These are phyloP conservation scores for Malurus alboscapulatus DNA, from an alignment of 2,113 vertebrate species.

Conservation along the genomic window DNA sequence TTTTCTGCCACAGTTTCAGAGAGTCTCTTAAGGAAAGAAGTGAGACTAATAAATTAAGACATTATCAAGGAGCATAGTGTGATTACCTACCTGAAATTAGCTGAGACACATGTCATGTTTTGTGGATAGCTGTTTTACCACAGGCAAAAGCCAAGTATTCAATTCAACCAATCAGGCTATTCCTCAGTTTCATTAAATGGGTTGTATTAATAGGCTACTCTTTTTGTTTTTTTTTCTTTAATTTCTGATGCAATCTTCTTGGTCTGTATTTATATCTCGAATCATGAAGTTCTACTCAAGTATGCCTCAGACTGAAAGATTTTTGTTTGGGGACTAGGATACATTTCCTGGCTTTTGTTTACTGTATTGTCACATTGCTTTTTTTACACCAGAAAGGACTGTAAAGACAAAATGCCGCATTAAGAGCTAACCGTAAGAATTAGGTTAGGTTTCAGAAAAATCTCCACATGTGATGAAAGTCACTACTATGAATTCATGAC, in stretches of 20 bases:
- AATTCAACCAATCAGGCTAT: background rate
- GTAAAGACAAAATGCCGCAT: background rate
- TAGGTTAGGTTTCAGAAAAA: background rate
- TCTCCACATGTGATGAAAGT: background rate
- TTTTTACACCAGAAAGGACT: background rate
- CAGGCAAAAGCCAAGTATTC: background rate
- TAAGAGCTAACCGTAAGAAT: background rate
- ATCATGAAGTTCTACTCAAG: background rate
- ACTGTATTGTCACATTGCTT: background rate
- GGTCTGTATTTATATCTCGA: background rate
- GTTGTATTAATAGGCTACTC: background rate
- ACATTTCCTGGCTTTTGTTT: background rate
- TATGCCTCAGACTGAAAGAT: background rate
- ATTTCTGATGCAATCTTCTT: background rate
- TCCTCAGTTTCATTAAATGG: background rate
- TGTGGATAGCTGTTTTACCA: background rate
- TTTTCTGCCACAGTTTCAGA: background rate
- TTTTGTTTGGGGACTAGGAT: background rate
- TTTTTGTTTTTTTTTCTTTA: background rate
- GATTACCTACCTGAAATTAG: background rate
- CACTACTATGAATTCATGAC: too few species aligned
- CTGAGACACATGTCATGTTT: background rate
- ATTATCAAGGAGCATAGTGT: background rate
- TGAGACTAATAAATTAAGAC: background rate
- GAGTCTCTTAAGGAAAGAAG: background rate